Percentiles rank a stretch among this genome's conserved stretches.
These are phyloP conservation scores for Phragmatobia fuliginosa DNA, from an alignment of 2,888 invertebrate species.

Conservation along the genomic window DNA sequence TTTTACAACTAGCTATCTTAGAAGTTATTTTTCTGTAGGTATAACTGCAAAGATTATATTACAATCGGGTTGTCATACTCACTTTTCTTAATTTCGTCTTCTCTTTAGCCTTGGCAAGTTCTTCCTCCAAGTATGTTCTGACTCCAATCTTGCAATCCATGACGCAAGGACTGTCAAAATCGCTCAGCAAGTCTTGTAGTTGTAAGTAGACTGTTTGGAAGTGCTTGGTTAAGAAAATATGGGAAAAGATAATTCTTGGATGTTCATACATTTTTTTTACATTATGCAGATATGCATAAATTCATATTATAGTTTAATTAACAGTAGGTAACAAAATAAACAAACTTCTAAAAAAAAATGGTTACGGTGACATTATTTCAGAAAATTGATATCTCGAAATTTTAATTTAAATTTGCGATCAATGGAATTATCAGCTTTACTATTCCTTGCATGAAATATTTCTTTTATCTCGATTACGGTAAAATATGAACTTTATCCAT, in stretches of 20 bases:
- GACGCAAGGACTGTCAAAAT: slow-evolving; percentile 96
- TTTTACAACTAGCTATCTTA: background rate
- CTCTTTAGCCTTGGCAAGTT: slow-evolving; percentile 97
- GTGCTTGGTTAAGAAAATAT: slow-evolving; percentile 67
- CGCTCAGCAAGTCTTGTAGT: slow-evolving; percentile 96
- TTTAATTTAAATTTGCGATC: too few relatives aligned
- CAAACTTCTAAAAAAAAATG: background rate
- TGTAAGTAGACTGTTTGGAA: slow-evolving; percentile 90
- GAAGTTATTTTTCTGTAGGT: background rate
- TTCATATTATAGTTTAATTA: too few relatives aligned
- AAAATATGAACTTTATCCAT: background rate
- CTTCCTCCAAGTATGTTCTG: slow-evolving; percentile 97
- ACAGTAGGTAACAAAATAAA: too few relatives aligned
- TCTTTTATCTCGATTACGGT: background rate
- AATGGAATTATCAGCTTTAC: background rate
- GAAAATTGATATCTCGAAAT: too few relatives aligned
- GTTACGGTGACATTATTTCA: background rate
- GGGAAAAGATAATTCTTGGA: background rate
- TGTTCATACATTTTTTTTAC: background rate
- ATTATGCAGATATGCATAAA: too few relatives aligned
- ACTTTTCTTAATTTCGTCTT: slow-evolving; percentile 96
- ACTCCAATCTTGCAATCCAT: slow-evolving; percentile 99
- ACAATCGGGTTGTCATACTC: slow-evolving; percentile 45
- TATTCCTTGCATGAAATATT: background rate
- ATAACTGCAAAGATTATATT: background rate